Base-by-base conservation (phyloP, 2,113 vertebrate species). In the Toxostoma redivivum region DNA sequence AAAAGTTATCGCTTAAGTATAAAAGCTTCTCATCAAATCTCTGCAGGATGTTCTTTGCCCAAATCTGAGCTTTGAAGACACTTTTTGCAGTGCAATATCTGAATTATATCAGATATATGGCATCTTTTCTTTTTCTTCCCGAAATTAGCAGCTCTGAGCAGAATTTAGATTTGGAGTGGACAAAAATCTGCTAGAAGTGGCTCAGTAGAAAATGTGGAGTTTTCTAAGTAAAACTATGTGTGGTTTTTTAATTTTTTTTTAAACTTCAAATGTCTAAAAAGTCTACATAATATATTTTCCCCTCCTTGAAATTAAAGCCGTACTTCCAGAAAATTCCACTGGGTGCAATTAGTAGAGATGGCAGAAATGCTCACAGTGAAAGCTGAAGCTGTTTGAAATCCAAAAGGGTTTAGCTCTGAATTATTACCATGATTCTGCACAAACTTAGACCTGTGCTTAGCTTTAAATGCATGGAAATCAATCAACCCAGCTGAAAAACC, bases 21-120 rank as follows among this genome's bases (percentile, higher is more conserved):
- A 95, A 96, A 96, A 92, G 81, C 95, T 92, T 69, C 91, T 91
- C 92, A 88, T 93, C 88, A 84, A 72, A 79, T 82, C 86, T 83
- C 81, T 88, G 73, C 73, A 89, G 81, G 73, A 62, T 47, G 27
- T 90, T 90, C 85, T 81, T 90, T 70, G 86, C 73, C 61, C 70
- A 77, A 82, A 85, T 93, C 73, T 95, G n/a, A 4, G 4, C 89
- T 94, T 87, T 72, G 76, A 92, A 78, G 90, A 38, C 33, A 54
- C 19, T 72, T 91, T 94, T 70, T 79, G 81, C 73, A 80, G 73
- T n/a, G 54, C 73, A 70, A 25, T 81, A 73, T 58, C 50, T 86
- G 77, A 94, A 77, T 87, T 79, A 35, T 67, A 70, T 79, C 51
- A 81, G 62, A n/a, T 87, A 35, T 11, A 27, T 54, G 64, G 57